Evolutionary conservation across 2,113 vertebrate species (phyloP), one percentile per base, ranked within the genome.

Genomic region (Chloropsis hardwickii): DNA sequence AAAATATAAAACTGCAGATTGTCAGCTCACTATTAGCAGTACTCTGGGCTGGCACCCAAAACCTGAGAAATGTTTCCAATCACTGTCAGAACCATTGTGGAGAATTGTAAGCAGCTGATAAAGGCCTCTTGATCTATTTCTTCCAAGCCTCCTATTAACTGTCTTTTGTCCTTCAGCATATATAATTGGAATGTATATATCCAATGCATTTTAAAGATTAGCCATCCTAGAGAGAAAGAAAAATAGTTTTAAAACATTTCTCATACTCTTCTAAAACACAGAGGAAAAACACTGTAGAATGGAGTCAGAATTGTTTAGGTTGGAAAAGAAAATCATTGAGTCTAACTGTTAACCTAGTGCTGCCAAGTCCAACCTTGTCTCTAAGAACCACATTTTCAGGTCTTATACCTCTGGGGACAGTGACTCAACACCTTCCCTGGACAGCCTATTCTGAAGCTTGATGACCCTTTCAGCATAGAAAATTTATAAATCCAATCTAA

Each of bases 51-150:
- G 77, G 60, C 44, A 87, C 70, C 33, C 94, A 89, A 93, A 87
- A 66, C 50, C 11, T 6, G 13, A 69, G 54, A 90, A 96, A 88
- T 86, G 60, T 94, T 96, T 97, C 87, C 86, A 90, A 57, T 94
- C 88, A 83, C 64, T 76, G 53, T 92, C 64, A 65, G 61, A 89
- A 31, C 13, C 47, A 71, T 70, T 92, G 64, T 65, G 78, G 80
- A 81, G 76, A 90, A 88, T 37, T 84, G 25, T 48, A 94, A 85
- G 64, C 66, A 92, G 40, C 67, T 89, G 86, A 95, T 93, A 95
- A 93, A 88, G 67, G n/a, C 14, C 37, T 69, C 92, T 92, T 80
- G 58, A 89, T 90, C 82, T 91, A 16, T 74, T 86, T 69, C 44
- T 93, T 88, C 78, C 58, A 89, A 83, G 31, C 8, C 24, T 93